These are phyloP conservation scores for Choristoneura fumiferana DNA, from an alignment of 1,140 invertebrate species.

Conservation along the genomic window DNA sequence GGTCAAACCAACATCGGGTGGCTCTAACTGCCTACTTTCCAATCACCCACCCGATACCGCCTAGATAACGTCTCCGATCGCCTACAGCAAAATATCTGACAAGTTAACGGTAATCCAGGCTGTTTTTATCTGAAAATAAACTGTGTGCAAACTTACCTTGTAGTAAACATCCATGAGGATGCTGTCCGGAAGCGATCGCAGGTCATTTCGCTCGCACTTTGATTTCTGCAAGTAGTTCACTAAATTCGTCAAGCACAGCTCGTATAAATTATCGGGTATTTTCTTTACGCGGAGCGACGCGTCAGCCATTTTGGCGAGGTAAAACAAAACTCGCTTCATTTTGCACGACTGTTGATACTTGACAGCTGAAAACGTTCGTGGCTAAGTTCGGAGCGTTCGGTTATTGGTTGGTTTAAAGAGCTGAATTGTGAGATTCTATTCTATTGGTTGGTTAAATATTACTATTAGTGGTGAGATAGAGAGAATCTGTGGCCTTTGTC, in stretches of 20 bases:
- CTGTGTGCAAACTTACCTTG: slow-evolving; percentile 80
- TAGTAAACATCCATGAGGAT: slow-evolving; percentile 83
- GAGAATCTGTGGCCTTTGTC: slow-evolving; percentile 25
- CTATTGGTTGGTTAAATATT: slow-evolving; percentile 28
- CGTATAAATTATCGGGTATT: slow-evolving; percentile 79
- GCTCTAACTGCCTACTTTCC: slow-evolving; percentile 15
- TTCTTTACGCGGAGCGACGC: slow-evolving; percentile 65
- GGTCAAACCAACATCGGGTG: slow-evolving; percentile 8
- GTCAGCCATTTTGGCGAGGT: slow-evolving; percentile 79
- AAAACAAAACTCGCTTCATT: slow-evolving; percentile 64
- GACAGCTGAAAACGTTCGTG: slow-evolving; percentile 42
- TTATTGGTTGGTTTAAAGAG: slow-evolving; percentile 36
- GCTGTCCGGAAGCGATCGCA: slow-evolving; percentile 77
- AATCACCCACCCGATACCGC: not conserved
- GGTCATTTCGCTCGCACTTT: slow-evolving; percentile 68
- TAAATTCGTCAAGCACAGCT: slow-evolving; percentile 77
- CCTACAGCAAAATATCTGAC: not conserved
- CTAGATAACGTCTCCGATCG: not conserved
- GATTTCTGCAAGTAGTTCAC: slow-evolving; percentile 72
- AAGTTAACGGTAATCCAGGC: slow-evolving; percentile 53
- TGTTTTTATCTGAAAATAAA: slow-evolving; percentile 62
- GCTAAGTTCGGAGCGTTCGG: slow-evolving; percentile 45
- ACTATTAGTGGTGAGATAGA: not conserved
- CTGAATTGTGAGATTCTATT: slow-evolving; percentile 11
- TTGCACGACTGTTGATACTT: slow-evolving; percentile 32